Evolutionary conservation across 2,113 vertebrate species (phyloP), one percentile per base, ranked within the genome.

Genomic region (Oxygymnocypris stewartii): DNA sequence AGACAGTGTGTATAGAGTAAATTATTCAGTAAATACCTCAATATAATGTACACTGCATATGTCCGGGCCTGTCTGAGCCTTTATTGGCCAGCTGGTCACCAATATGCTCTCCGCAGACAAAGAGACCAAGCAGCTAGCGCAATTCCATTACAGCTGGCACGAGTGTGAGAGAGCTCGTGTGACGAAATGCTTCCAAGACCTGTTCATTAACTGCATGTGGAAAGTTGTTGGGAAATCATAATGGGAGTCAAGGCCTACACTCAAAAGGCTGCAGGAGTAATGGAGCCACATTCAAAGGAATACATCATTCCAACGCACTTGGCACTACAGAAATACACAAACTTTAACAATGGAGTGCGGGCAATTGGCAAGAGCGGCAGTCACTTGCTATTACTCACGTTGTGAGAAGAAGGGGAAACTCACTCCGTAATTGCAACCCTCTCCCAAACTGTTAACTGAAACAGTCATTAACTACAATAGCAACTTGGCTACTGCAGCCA

Each of bases 401-500:
- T 88, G 90, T 75, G 84, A 87, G 85, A 90, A 92, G 90, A 90
- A 89, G 88, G 88, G 88, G 91, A 86, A 93, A 93, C 92, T 92
- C 91, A 89, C 91, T 88, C 87, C 92, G 93, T 94, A 94, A 95
- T 94, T 94, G 94, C 92, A 93, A 93, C 93, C 92, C 92, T 93
- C 86, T 92, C 91, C 93, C 92, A 93, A 84, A 94, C 94, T 95
- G 93, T 94, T 94, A 94, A 95, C 93, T 94, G 94, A 93, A 95
- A 94, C 93, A 93, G 93, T 94, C 93, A 95, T 95, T 94, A 94
- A 94, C 91, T 94, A 94, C 94, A 95, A 95, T 93, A 94, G 94
- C 93, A 93, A 92, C 90, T 93, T 92, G 94, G 93, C 93, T 92
- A 93, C 90, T 92, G 92, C 92, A 95, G 93, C 94, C 94, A 94